These are phyloP conservation scores for Pristiophorus japonicus DNA, from an alignment of 2,113 vertebrate genomes.

Conservation along the genomic window DNA sequence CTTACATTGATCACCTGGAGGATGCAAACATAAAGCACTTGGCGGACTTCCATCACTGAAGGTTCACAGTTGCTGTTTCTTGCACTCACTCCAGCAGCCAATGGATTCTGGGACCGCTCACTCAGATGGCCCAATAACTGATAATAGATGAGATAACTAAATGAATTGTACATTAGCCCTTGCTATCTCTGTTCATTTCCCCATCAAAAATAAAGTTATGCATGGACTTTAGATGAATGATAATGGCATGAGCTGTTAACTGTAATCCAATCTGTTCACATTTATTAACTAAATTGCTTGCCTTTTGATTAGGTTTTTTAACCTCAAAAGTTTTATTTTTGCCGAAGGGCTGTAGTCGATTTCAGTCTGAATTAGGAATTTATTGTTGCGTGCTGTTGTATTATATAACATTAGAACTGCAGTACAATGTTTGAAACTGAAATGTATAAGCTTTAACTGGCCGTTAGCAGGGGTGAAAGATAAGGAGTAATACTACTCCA, in stretches of 20 bases:
- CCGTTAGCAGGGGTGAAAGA: not conserved
- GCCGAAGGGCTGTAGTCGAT: not conserved
- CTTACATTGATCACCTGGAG: not conserved
- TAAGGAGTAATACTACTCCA: not conserved
- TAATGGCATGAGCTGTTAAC: not conserved
- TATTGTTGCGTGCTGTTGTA: not conserved
- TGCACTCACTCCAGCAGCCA: not conserved
- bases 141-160: not conserved
- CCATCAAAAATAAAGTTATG: not conserved
- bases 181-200: not conserved
- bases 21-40: not conserved
- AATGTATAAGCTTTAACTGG: not conserved
- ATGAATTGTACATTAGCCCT: not conserved
- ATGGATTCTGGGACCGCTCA: not conserved
- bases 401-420: not conserved
- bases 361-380: not conserved
- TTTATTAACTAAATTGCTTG: not conserved
- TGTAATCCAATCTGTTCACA: conserved; percentile 1
- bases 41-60: not conserved
- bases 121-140: not conserved
- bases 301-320: not conserved
- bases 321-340: not conserved
- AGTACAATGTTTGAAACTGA: not conserved
- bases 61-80: not conserved
- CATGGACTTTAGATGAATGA: not conserved